Evolutionary conservation across 2,113 vertebrate genomes (phyloP), one percentile per base, ranked within the genome.

Genomic region (Neogale vison): DNA sequence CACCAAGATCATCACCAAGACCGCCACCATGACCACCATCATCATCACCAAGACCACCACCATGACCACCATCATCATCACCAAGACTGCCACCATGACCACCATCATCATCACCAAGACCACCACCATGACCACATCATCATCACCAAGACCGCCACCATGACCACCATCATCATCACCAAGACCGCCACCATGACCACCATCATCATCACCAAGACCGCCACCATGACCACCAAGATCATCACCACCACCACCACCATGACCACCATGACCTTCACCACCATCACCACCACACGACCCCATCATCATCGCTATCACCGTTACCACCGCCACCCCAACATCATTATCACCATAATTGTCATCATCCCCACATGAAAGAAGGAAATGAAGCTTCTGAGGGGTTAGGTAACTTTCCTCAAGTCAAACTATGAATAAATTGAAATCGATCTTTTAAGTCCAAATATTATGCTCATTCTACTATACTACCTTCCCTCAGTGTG

Each of bases 91-190:
- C 11, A 17, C 1, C 24, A 42, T 45, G 50, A 59, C 57, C 8
- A 47, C 45, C 11, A 17, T 4, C 24, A 45, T 45, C 42, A 45
- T 45, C 42, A 50, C 9, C 39, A 50, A n/a, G n/a, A 50, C 9
- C 4, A 67, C 0, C 23, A 29, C 5, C 12, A 3, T 45, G 50
- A 61, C 24, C 3, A 12, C 61, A 63, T 29, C 23, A 79, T 4
- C 34, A 26, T 3, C 17, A 47, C 52, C 36, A 4, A 45, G 1
- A 36, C 45, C 21, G 29, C 6, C 31, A 15, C 6, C 76, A 50
- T 3, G 34, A 34, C 6, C 7, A 59, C 1, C 21, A 26, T 4
- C 11, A 17, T 3, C 24, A 50, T 6, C 4, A 67, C 0, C 23
- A 29, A n/a, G n/a, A n/a, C n/a, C n/a, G n/a, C n/a, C n/a, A n/a